These are phyloP conservation scores for Darevskia nairensis DNA, from an alignment of 2,797 vertebrate species.

Conservation along the genomic window DNA sequence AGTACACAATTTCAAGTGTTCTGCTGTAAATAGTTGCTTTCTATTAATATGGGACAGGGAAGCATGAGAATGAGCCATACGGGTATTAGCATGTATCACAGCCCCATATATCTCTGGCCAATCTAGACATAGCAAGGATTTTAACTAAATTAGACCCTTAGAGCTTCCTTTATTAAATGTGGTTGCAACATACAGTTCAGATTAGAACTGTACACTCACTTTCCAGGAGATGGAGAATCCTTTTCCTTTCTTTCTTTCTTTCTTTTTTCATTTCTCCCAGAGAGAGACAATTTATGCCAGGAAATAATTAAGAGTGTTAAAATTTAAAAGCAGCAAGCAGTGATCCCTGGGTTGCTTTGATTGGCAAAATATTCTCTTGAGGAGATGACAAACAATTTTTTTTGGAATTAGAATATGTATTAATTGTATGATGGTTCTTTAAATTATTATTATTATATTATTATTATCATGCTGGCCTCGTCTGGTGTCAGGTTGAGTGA, in stretches of 20 bases:
- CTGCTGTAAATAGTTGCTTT: neutral
- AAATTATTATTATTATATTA: neutral
- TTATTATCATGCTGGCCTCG: constrained; percentile 57
- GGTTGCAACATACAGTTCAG: neutral
- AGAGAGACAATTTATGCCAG: constrained; percentile 42
- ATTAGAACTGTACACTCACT: constrained; percentile 6
- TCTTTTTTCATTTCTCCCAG: neutral
- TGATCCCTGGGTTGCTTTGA: constrained; percentile 43
- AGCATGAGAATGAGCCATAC: neutral
- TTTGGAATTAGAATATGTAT: constrained; percentile 54
- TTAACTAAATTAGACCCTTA: constrained; percentile 16
- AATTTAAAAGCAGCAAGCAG: constrained; percentile 45
- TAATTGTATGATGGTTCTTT: constrained; percentile 38
- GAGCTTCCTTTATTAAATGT: constrained; percentile 47
- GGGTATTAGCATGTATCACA: neutral
- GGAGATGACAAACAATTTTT: constrained; percentile 57
- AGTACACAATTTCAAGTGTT: neutral
- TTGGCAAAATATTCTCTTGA: constrained; percentile 62
- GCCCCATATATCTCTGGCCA: constrained; percentile 41
- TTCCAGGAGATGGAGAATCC: constrained; percentile 15
- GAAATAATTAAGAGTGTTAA: constrained; percentile 48
- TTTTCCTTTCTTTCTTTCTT: too few species aligned
- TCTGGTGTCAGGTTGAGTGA: constrained; percentile 73
- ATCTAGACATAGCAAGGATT: constrained; percentile 34
- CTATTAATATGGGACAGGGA: neutral